These are phyloP conservation scores for Sarcophaga subvicina DNA, from an alignment of 2,888 invertebrate genomes.

Conservation along the genomic window DNA sequence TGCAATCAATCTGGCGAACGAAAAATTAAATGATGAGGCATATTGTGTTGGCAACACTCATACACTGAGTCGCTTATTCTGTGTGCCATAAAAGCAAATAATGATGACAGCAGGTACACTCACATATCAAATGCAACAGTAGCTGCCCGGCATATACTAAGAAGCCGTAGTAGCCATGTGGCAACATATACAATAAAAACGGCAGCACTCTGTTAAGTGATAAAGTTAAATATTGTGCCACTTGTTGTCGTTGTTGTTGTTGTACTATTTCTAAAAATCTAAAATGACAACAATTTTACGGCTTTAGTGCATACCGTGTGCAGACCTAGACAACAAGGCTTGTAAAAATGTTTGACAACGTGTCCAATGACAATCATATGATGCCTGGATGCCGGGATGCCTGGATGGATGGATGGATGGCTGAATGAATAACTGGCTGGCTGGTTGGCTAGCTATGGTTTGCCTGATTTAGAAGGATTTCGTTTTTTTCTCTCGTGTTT, in stretches of 20 bases:
- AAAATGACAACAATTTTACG: slow-evolving; percentile 50
- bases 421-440: not conserved
- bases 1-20: too few species aligned
- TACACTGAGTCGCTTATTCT: not conserved
- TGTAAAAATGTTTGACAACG: slow-evolving; percentile 51
- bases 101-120: slow-evolving; percentile 53
- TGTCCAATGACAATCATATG: slow-evolving; percentile 62
- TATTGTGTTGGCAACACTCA: not conserved
- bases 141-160: not conserved
- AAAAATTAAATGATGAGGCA: too few species aligned
- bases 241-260: slow-evolving; percentile 7
- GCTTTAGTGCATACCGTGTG: not conserved
- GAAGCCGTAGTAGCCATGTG: not conserved
- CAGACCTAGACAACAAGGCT: slow-evolving; percentile 19
- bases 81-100: not conserved
- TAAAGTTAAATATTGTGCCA: slow-evolving; percentile 22
- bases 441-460: too few species aligned
- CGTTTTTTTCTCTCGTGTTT: not conserved
- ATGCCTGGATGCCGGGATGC: slow-evolving; percentile 10
- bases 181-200: too few species aligned
- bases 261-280: slow-evolving; percentile 29
- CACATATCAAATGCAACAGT: slow-evolving; percentile 19
- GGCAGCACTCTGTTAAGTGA: slow-evolving; percentile 4
- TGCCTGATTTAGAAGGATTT: not conserved
- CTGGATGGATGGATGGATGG: slow-evolving; percentile 34